These are phyloP conservation scores for Catostomus latipinnis DNA, from an alignment of 2,797 vertebrate genomes.

Conservation along the genomic window DNA sequence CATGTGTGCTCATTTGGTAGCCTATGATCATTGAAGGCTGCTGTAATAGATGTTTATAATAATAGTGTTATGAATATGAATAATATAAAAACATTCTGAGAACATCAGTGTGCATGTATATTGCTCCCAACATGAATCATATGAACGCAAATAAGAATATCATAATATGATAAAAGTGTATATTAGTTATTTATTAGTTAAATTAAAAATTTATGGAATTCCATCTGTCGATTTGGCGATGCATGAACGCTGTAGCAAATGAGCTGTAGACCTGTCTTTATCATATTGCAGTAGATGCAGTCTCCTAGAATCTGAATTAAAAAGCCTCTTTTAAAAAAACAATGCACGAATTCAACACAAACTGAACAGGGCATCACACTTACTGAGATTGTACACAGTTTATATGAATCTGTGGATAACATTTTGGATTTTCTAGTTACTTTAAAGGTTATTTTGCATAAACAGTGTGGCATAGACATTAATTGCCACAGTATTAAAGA, in stretches of 20 bases:
- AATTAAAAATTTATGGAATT: not conserved
- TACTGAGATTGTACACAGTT: not conserved
- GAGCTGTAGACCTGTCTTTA: not conserved
- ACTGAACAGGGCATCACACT: not conserved
- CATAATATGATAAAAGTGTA: slow-evolving; percentile 19
- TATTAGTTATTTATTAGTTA: slow-evolving; percentile 13
- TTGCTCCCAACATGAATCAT: not conserved
- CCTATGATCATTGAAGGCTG: not conserved
- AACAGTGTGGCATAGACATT: too few relatives aligned
- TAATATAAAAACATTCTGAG: not conserved
- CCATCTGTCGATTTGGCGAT: slow-evolving; percentile 4
- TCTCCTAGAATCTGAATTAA: not conserved
- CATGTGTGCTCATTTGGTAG: not conserved
- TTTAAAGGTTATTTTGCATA: not conserved
- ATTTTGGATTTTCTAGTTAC: not conserved
- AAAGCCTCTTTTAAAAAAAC: not conserved
- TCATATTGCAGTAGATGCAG: not conserved
- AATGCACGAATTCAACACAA: not conserved
- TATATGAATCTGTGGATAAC: not conserved
- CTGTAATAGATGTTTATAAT: not conserved
- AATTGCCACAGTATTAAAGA: too few relatives aligned
- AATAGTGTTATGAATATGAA: not conserved
- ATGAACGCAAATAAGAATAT: not conserved
- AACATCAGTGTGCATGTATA: not conserved
- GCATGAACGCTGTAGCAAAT: not conserved